These are phyloP conservation scores for Encarsia formosa DNA, from an alignment of 2,888 invertebrate genomes.

Conservation along the genomic window DNA sequence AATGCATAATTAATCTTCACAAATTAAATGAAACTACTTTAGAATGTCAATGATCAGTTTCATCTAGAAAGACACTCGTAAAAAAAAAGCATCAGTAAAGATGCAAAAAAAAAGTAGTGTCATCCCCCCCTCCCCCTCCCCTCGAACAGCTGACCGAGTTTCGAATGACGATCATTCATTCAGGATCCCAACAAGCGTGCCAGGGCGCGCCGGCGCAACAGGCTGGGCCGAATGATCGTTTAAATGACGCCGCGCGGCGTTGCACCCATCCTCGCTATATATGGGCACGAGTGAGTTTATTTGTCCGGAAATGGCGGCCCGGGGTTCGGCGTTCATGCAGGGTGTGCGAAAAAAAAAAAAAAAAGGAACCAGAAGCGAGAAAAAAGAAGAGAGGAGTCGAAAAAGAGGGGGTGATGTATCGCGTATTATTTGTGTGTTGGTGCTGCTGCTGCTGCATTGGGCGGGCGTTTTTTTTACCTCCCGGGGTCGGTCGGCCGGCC, in stretches of 20 bases:
- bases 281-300: slow-evolving; percentile 56
- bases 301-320: slow-evolving; percentile 51
- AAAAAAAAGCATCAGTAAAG: no score
- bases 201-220: no score
- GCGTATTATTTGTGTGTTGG: slow-evolving; percentile 52
- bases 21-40: no score
- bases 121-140: no score
- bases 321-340: slow-evolving; percentile 42
- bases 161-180: no score
- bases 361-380: slow-evolving; percentile 27
- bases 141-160: no score
- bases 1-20: no score
- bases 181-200: no score
- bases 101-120: no score
- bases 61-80: no score
- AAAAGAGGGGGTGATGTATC: slow-evolving; percentile 46
- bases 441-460: slow-evolving; percentile 46
- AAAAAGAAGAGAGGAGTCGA: slow-evolving; percentile 26
- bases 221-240: no score
- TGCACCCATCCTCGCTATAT: neutral
- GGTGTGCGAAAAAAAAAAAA: slow-evolving; percentile 21
- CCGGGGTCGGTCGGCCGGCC: slow-evolving; percentile 47
- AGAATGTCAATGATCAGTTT: no score
- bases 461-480: slow-evolving; percentile 47
- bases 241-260: slow-evolving; percentile 50